These are phyloP conservation scores for Rhynchonycteris naso DNA, from an alignment of 2,797 vertebrate genomes.

Conservation along the genomic window DNA sequence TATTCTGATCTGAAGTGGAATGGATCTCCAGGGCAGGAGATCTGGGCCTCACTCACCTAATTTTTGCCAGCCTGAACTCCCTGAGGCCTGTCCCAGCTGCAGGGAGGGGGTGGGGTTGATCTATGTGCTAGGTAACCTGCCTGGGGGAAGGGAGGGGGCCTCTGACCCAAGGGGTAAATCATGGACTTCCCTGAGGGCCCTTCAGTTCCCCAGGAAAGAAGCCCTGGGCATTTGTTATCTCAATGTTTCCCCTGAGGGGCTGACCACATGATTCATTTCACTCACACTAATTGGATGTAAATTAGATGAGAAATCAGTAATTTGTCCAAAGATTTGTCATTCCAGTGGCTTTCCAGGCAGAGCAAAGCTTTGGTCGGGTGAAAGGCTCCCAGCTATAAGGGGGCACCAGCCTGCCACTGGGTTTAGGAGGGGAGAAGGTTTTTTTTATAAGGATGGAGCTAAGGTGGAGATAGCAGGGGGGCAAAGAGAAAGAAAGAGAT, in stretches of 20 bases:
- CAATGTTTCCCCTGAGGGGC: conserved; percentile 80
- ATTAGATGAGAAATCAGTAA: conserved; percentile 84
- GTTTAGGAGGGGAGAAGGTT: background rate
- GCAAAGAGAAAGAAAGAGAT: background rate
- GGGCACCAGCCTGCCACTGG: background rate
- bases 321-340: conserved; percentile 83
- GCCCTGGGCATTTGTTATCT: conserved; percentile 79
- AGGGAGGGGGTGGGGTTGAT: conserved; percentile 67
- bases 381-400: conserved; percentile 12
- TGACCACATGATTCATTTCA: conserved; percentile 83
- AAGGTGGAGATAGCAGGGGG: background rate
- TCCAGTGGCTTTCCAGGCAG: conserved; percentile 72
- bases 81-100: background rate
- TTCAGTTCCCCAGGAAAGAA: conserved; percentile 76
- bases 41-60: background rate
- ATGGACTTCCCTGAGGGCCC: conserved; percentile 71
- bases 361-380: background rate
- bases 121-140: conserved; percentile 74
- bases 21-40: background rate
- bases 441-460: background rate
- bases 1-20: background rate
- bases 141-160: conserved; percentile 68
- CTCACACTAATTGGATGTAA: conserved; percentile 83
- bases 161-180: conserved; percentile 81
- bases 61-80: background rate